Percentiles rank a stretch among this genome's conserved stretches.
phyloP scores from a whole-genome alignment of 92 coral and sea anemone genomes.

The Micromussa lordhowensis region DNA sequence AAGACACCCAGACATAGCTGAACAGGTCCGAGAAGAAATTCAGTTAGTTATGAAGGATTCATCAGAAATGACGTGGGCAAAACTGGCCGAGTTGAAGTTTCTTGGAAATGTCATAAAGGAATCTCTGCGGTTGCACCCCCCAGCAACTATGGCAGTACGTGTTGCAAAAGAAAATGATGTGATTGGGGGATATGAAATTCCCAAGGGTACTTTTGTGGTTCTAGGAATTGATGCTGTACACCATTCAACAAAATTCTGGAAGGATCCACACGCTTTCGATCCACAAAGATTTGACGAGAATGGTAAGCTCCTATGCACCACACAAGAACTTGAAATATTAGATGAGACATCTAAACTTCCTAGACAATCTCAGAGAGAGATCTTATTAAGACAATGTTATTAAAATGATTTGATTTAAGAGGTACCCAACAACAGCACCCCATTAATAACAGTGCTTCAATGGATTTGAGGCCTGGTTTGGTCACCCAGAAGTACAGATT shows the following conservation, averaged over 20 bases:
- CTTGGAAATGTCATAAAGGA: constrained; percentile 76
- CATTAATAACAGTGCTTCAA: too few relatives aligned
- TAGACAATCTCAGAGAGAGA: too few relatives aligned
- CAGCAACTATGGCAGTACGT: constrained; percentile 47
- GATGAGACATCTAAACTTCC: too few relatives aligned
- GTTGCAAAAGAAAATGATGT: constrained; percentile 45
- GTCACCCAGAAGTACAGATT: too few relatives aligned
- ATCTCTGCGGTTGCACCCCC: constrained; percentile 70
- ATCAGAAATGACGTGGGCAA: constrained; percentile 50
- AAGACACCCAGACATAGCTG: constrained; percentile 70
- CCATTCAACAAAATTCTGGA: constrained; percentile 67
- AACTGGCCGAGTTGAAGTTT: constrained; percentile 71
- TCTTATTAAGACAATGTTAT: too few relatives aligned
- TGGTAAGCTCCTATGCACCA: too few relatives aligned
- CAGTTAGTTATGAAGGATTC: constrained; percentile 37
- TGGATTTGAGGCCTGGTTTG: too few relatives aligned
- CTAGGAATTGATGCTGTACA: constrained; percentile 63
- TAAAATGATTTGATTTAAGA: too few relatives aligned
- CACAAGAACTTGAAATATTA: too few relatives aligned
- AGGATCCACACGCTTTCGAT: constrained; percentile 68
- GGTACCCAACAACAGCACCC: too few relatives aligned
- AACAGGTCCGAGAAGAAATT: constrained; percentile 59
- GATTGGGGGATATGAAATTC: constrained; percentile 69
- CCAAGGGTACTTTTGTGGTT: constrained; percentile 60
- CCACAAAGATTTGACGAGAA: constrained; percentile 70